These are phyloP conservation scores for Ianthella basta DNA, from an alignment of 37 sponge, comb jelly and placozoan species.

Conservation along the genomic window DNA sequence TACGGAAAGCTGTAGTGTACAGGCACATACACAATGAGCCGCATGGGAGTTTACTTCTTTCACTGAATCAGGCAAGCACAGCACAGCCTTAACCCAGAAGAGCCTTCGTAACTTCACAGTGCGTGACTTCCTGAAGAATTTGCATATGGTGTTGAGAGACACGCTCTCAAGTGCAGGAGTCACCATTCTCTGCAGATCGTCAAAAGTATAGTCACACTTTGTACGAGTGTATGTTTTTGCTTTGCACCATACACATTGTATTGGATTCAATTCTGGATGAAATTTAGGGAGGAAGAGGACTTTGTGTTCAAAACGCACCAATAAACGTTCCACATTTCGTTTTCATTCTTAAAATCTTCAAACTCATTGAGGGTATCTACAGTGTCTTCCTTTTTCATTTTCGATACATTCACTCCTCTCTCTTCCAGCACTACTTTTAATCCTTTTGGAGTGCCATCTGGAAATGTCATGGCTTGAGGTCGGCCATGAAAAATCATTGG, in stretches of 20 bases:
- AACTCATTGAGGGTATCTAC: not conserved
- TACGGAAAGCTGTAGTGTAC: no score
- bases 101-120: no score
- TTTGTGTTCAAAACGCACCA: not conserved
- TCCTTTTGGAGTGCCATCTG: slow-evolving; percentile 16
- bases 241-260: not conserved
- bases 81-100: no score
- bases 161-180: not conserved
- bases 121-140: not conserved
- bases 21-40: no score
- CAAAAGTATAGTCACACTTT: not conserved
- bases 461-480: not conserved
- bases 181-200: not conserved
- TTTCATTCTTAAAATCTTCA: slow-evolving; percentile 1
- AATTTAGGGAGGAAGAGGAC: not conserved
- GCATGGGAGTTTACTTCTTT: no score
- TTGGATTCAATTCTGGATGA: not conserved
- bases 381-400: not conserved
- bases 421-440: slow-evolving; percentile 12
- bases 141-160: not conserved
- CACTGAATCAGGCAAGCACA: no score
- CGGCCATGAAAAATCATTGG: not conserved
- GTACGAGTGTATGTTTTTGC: not conserved
- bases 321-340: not conserved
- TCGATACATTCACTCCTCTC: not conserved